A percentile compares a stretch with the other conserved stretches of the same genome.
These are phyloP conservation scores for Crotalus helleri DNA, from an alignment of 2,113 vertebrate genomes.

Conservation along the genomic window DNA sequence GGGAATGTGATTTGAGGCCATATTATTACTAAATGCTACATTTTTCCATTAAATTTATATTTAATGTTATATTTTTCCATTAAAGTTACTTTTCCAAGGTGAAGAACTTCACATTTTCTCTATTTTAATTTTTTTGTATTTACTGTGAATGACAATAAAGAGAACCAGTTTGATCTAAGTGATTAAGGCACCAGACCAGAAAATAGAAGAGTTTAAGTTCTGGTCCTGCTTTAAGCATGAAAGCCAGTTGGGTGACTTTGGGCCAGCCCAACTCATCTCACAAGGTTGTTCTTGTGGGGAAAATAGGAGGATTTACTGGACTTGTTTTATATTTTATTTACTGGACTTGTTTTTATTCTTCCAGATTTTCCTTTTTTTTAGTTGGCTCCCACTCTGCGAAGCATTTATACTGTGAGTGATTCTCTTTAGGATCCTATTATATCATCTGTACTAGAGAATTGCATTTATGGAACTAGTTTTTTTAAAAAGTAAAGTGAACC, in stretches of 20 bases:
- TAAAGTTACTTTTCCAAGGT: not conserved
- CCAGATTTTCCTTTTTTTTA: not conserved
- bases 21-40: not conserved
- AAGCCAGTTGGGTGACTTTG: not conserved
- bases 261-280: not conserved
- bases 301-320: not conserved
- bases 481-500: not conserved
- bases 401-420: not conserved
- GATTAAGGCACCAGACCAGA: not conserved
- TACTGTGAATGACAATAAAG: not conserved
- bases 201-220: not conserved
- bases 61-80: not conserved
- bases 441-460: not conserved
- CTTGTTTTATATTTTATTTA: not conserved
- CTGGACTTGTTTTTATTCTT: not conserved
- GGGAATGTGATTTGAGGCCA: not conserved
- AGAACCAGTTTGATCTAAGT: not conserved
- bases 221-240: not conserved
- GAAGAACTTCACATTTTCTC: not conserved
- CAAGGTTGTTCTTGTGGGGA: not conserved
- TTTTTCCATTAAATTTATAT: not conserved
- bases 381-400: not conserved
- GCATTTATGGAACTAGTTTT: not conserved
- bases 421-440: not conserved
- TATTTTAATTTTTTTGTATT: not conserved